Base-by-base conservation (phyloP, 2,797 vertebrate species). In the Myotis myotis region DNA sequence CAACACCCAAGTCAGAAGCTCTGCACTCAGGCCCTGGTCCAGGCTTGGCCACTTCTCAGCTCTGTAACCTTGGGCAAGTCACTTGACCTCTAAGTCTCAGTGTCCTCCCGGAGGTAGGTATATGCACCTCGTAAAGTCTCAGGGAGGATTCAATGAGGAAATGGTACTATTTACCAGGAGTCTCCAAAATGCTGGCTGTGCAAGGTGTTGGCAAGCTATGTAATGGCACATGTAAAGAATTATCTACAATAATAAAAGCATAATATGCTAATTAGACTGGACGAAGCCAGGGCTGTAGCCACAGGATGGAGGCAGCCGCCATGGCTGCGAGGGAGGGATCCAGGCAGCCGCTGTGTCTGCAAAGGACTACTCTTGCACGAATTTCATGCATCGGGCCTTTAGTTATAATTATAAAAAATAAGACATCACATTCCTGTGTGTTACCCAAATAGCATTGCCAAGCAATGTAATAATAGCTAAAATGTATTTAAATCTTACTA, bases 381-480 rank as follows among this genome's bases (percentile, higher is more conserved):
- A 28, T 60, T 60, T 60, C 12, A 2, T 60, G 25, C 57, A 60
- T 60, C 6, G 5, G 57, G 25, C 57, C 57, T 60, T 25, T 60
- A 60, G 57, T 60, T 83, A 53, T 9, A 60, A 82, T 44, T 47
- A 72, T 71, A 89, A 94, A 90, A 92, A 62, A 76, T 25, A 87
- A 89, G 91, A 93, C 19, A 38, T 5, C 9, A 55, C 53, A 85
- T 75, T 82, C 36, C 49, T 78, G 1, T 70, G 36, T 82, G 64
- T 68, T 83, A 89, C 36, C 60, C 57, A 88, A 86, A 82, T 44
- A 79, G 87, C 76, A 57, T 25, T 81, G 47, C 51, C 93, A 94
- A 96, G 55, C 71, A 83, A 36, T n/a, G 66, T 36, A 70, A 78
- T 2, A 72, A 71, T n/a, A 86, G 28, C 44, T 82, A 84, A 93